Conservation (phyloP, 2,888 invertebrate genomes). For the Epistrophe eligans region DNA sequence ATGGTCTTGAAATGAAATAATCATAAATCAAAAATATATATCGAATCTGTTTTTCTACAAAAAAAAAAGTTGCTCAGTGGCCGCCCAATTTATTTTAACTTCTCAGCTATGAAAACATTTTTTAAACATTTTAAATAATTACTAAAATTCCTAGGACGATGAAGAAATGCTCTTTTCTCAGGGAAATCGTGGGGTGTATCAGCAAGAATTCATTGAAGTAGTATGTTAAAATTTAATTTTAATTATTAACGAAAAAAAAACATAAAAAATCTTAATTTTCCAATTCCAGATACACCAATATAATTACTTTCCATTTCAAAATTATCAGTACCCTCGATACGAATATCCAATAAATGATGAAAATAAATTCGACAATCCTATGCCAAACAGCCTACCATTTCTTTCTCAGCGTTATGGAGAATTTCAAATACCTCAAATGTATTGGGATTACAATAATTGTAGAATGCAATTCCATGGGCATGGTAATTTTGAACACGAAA, state of each 20-base stretch:
- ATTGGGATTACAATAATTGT: not conserved
- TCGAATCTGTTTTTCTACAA: too few species aligned
- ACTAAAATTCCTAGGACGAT: not conserved
- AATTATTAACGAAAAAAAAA: not conserved
- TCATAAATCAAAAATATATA: too few species aligned
- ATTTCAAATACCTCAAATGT: slow-evolving; percentile 1
- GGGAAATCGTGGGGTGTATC: not conserved
- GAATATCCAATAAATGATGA: not conserved
- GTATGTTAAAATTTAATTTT: not conserved
- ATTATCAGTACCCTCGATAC: not conserved
- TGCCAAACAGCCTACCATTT: not conserved
- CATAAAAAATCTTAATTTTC: not conserved
- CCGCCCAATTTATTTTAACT: too few species aligned
- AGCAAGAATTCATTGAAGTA: not conserved
- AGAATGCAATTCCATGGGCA: not conserved
- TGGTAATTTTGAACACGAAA: not conserved
- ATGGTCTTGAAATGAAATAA: too few species aligned
- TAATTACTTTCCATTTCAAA: not conserved
- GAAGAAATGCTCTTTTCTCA: not conserved
- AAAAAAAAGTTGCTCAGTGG: too few species aligned
- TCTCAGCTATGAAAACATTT: too few species aligned
- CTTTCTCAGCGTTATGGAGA: not conserved
- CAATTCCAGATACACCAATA: not conserved
- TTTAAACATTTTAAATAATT: too few species aligned
- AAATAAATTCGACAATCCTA: not conserved